Evolutionary conservation across 1,140 invertebrate species (phyloP).

Genomic region (Vollenhovia emeryi): DNA sequence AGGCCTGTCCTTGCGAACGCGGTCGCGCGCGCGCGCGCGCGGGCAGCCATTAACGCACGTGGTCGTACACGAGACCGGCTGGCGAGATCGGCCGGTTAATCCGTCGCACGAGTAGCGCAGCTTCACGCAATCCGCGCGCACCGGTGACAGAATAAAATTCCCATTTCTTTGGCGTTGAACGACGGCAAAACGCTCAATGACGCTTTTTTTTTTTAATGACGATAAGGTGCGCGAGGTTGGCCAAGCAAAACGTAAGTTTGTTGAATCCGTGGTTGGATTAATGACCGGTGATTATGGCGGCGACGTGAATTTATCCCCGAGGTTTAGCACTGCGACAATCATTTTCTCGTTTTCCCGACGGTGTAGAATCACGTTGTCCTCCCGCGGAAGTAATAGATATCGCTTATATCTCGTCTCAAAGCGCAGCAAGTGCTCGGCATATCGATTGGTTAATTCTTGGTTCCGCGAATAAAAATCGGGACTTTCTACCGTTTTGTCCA

Average conservation of each 20-base stretch:
- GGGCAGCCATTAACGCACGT: not conserved
- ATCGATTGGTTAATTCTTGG: not conserved
- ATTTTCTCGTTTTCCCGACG: not conserved
- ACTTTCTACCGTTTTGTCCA: not conserved
- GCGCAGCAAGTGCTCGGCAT: not conserved
- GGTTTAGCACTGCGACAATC: not conserved
- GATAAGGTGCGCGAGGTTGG: not conserved
- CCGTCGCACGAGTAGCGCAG: not conserved
- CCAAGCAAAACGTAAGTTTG: not conserved
- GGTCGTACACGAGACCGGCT: not conserved
- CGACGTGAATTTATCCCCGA: not conserved
- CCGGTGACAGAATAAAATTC: constrained; percentile 8
- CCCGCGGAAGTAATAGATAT: not conserved
- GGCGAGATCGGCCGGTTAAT: constrained; percentile 17
- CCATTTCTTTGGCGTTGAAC: constrained; percentile 13
- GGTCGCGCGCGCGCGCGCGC: not conserved
- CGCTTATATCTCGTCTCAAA: not conserved
- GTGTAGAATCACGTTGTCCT: not conserved
- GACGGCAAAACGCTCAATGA: constrained; percentile 21
- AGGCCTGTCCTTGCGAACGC: constrained; percentile 1
- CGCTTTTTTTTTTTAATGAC: constrained; percentile 2
- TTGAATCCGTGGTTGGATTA: not conserved
- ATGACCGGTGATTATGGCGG: not conserved
- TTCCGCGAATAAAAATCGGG: not conserved
- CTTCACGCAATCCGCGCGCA: constrained; percentile 17